Evolutionary conservation across 2,888 invertebrate species (phyloP), one percentile per base, ranked within the genome.

Genomic region (Octodonta nipae): DNA sequence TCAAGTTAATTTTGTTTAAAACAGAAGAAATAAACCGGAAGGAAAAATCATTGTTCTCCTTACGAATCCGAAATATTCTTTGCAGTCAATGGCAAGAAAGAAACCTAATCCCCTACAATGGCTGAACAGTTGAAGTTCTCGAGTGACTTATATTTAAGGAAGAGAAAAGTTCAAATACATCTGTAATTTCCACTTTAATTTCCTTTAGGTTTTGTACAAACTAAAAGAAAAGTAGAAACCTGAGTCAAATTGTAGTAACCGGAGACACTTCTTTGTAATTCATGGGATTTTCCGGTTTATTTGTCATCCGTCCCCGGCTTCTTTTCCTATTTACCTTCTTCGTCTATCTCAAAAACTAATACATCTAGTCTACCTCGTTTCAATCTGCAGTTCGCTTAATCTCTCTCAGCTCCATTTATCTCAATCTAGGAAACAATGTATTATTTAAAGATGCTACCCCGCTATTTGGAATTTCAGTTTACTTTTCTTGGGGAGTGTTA

Each of bases 221-320:
- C 48, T 42, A 44, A 43, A 40, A 46, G 47, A 43, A 45, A 42
- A 52, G n/a, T n/a, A 11, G 4, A 22, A 22, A 11, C 28, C 28
- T 10, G 15, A 12, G 7, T 28, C 14, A 12, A 12, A 52, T 55
- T 55, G 52, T 54, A 50, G 56, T 54, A 58, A 57, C 56, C 54
- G 51, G 57, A 58, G 57, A 57, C 56, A 54, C 58, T 60, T 50
- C 57, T 61, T 61, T 60, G 61, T 61, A 62, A 62, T 62, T 62
- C 60, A 60, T 61, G 53, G 58, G 58, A 57, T 61, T 60, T 60
- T 52, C 54, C 50, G 55, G 55, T 59, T 56, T 61, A 61, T 61
- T 61, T 61, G 60, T 60, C 60, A 61, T 58, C 58, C 57, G 54
- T 57, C 54, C 63, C 54, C 56, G 58, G 52, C 51, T 52, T 55